Evolutionary conservation across 1,140 invertebrate genomes (phyloP), one percentile per base, ranked within the genome.

Genomic region (Dysdera silvatica): DNA sequence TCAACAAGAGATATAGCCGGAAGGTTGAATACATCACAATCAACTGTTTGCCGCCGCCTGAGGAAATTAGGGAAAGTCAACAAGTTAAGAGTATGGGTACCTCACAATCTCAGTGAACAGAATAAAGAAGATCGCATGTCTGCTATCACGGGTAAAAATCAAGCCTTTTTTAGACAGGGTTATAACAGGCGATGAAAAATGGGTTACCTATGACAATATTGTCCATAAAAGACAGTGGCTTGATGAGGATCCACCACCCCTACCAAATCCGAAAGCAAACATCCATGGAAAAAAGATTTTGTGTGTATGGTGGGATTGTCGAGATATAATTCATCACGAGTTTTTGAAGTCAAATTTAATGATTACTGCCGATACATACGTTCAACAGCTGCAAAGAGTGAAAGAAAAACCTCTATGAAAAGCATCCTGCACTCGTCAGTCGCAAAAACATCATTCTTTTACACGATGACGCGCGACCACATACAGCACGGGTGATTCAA

Each of bases 321-420:
- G 23, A 37, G 35, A 37, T 10, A 37, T 37, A 37, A 10, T 37
- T 37, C 35, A 37, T 43, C 5, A 7, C 41, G 56, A 65, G 37
- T 23, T 60, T 45, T 23, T 65, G 54, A n/a, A 64, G 35, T 18
- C 43, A n/a, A 35, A 32, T 47, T 24, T 57, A 49, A 64, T 31
- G 14, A 35, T 64, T 33, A 49, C 23, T 40, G 32, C 40, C 3
- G 26, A 35, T 12, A 7, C 28, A 49, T 41, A 26, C 16, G 29
- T n/a, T 40, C 31, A 18, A 26, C 57, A n/a, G n/a, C n/a, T 51
- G 1, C 8, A 49, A 14, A n/a, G 37, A 60, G n/a, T n/a, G n/a
- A 48, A n/a, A n/a, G n/a, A 29, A 20, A 14, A 60, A 32, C 14
- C 28, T 28, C 29, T 60, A 28, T 26, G 14, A 31, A 35, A 60